Base-by-base conservation (phyloP, 2,888 invertebrate species). In the Melinaea marsaeus region DNA sequence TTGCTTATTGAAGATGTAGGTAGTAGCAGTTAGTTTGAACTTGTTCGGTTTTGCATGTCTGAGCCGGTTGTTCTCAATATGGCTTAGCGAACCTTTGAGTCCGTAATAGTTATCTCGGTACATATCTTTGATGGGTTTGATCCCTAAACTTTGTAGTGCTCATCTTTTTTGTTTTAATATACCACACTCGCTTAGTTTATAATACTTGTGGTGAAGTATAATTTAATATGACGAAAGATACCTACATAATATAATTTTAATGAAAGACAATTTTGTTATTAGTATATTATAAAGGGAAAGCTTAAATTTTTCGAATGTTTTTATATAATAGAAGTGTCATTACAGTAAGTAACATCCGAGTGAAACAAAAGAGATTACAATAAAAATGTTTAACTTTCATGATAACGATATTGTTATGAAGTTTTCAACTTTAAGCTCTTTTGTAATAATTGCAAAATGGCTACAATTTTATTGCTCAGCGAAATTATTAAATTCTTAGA, bases 51-150 rank as follows among this genome's bases (percentile, higher is more conserved):
- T 75, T 73, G 75, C 74, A 71, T 73, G 69, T 68, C 70, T 62
- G 56, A 60, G 62, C 57, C 67, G 66, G 71, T 83, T 83, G 80
- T 84, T 83, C 82, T 77, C 76, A 67, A 74, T 79, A 80, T 72
- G 76, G 79, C 74, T 73, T 77, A 79, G 76, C 72, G 69, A 69
- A 69, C 71, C 67, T 67, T 69, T 65, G 58, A 69, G 63, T 62
- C 65, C 63, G 51, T 69, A 68, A 70, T 70, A 67, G 64, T 60
- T 60, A 68, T 64, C 64, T 61, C 48, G 47, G 55, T 58, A 55
- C 55, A 61, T 55, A 61, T 57, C 47, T 61, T 45, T 60, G 60
- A 64, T 42, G 59, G 48, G 42, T 63, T 59, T 60, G 63, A 60
- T 51, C 48, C 63, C 47, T 55, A 13, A 62, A 62, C 42, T 61